These are phyloP conservation scores for Boleophthalmus pectinirostris DNA, from an alignment of 2,113 vertebrate genomes.

Conservation along the genomic window DNA sequence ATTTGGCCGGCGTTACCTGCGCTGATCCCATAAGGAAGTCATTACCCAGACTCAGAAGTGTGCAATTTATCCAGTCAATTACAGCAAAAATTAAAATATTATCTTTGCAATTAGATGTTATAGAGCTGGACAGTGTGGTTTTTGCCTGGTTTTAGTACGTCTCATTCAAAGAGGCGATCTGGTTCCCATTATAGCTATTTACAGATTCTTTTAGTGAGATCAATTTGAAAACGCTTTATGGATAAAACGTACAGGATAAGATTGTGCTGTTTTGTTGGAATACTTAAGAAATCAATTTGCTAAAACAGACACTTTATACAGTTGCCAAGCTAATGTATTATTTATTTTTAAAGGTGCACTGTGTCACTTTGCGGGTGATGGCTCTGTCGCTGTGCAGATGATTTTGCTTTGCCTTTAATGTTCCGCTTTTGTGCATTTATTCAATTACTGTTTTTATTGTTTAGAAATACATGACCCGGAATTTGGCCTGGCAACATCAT, in stretches of 20 bases:
- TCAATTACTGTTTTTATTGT: no score
- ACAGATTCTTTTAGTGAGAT: slow-evolving; percentile 25
- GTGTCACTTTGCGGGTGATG: not conserved
- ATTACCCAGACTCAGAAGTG: slow-evolving; percentile 62
- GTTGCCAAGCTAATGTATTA: slow-evolving; percentile 11
- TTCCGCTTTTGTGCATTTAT: no score
- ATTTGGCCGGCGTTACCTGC: slow-evolving; percentile 64
- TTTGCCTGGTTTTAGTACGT: not conserved
- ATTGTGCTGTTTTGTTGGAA: slow-evolving; percentile 13
- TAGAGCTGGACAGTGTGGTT: not conserved
- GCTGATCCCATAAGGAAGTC: slow-evolving; percentile 56
- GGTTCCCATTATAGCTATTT: slow-evolving; percentile 10
- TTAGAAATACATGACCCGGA: no score
- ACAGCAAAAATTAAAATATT: slow-evolving; percentile 40
- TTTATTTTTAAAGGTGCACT: not conserved
- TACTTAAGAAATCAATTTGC: slow-evolving; percentile 38
- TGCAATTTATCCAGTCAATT: slow-evolving; percentile 50
- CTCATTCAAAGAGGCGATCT: slow-evolving; percentile 11
- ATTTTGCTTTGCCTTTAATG: not conserved
- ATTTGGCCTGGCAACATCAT: no score
- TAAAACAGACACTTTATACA: slow-evolving; percentile 13
- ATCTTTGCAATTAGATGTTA: slow-evolving; percentile 37
- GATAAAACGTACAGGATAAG: not conserved
- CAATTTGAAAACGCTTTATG: slow-evolving; percentile 9
- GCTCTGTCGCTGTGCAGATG: not conserved